A percentile compares a stretch with the other conserved stretches of the same genome.
phyloP scores from a whole-genome alignment of 2,888 invertebrate species.

The Drosophila longiperda region DNA sequence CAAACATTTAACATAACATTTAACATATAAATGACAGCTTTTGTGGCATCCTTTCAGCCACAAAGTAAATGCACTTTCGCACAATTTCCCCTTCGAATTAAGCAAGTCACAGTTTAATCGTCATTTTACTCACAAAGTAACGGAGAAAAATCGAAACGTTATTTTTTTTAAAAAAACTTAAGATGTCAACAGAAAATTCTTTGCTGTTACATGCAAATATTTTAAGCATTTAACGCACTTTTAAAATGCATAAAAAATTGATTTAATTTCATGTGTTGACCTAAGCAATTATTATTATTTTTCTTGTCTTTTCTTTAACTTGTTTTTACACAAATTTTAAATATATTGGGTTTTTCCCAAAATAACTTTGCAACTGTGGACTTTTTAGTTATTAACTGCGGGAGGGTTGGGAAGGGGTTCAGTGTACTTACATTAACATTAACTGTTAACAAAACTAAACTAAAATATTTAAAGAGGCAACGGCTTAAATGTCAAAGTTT shows the following conservation, averaged over 20 bases:
- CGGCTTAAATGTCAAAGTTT: too few species aligned
- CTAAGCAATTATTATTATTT: background rate
- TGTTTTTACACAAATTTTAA: too few species aligned
- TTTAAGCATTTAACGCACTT: rapidly evolving
- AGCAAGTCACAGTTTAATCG: background rate
- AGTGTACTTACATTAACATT: background rate
- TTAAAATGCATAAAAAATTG: background rate
- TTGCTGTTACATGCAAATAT: background rate
- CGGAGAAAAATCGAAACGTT: background rate
- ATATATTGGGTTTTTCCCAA: too few species aligned
- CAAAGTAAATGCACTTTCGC: background rate
- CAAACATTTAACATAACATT: background rate
- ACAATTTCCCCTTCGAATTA: background rate
- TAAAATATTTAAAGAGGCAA: background rate
- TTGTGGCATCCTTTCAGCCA: background rate
- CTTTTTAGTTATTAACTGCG: background rate
- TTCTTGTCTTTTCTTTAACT: background rate
- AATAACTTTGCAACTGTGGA: too few species aligned
- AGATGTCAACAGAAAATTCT: background rate
- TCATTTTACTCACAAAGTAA: background rate
- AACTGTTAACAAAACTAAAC: background rate
- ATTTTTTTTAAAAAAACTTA: background rate
- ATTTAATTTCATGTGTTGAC: background rate
- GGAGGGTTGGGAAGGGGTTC: background rate
- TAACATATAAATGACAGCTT: background rate